Percentiles rank a stretch among this genome's conserved stretches.
These are phyloP conservation scores for Brachionus rotundiformis DNA, from an alignment of 1,140 invertebrate genomes.

Conservation along the genomic window DNA sequence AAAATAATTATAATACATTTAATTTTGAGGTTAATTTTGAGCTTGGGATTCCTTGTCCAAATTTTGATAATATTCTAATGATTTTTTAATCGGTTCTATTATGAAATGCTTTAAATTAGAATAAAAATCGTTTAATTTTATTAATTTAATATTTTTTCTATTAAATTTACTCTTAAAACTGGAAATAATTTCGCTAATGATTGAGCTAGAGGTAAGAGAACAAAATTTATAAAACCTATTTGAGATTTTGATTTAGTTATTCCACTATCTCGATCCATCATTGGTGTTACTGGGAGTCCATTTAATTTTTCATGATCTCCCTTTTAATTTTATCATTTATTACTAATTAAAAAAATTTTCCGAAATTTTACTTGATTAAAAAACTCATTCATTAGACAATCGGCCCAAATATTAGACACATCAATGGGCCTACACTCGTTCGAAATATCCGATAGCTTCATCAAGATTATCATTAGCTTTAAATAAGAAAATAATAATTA, in stretches of 20 bases:
- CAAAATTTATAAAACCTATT: constrained; percentile 66
- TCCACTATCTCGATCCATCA: constrained; percentile 66
- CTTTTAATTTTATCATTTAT: constrained; percentile 53
- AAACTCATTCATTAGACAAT: constrained; percentile 65
- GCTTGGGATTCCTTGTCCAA: background rate
- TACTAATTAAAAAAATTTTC: background rate
- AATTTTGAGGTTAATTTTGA: constrained; percentile 20
- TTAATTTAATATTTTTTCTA: no score
- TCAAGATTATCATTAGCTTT: constrained; percentile 64
- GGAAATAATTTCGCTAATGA: constrained; percentile 45
- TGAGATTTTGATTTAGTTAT: constrained; percentile 64
- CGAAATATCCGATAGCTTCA: constrained; percentile 66
- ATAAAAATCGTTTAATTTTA: no score
- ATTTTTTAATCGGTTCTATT: constrained; percentile 23
- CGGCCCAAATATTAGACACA: constrained; percentile 65
- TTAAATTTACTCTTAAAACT: constrained; percentile 24
- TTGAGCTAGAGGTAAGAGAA: constrained; percentile 61
- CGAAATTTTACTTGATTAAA: constrained; percentile 62
- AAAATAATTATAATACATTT: no score
- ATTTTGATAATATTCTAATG: constrained; percentile 50
- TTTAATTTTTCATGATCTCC: constrained; percentile 63
- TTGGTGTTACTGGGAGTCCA: constrained; percentile 65
- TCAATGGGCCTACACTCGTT: constrained; percentile 65
- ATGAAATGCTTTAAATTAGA: background rate
- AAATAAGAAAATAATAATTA: no score